phyloP scores from a whole-genome alignment of 2,888 invertebrate species.

The Clistopyga incitator region DNA sequence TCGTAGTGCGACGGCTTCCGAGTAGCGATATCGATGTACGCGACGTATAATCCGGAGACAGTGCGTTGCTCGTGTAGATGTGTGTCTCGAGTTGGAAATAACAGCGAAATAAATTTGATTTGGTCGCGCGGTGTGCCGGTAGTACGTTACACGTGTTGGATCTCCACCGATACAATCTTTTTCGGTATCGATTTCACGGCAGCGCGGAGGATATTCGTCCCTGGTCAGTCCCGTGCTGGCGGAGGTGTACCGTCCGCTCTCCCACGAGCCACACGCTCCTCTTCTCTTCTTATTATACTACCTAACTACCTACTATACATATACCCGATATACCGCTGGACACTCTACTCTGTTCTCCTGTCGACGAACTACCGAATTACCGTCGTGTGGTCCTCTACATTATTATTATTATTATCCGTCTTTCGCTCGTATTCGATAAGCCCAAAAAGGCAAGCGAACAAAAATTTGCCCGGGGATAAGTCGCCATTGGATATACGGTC shows the following conservation, averaged over 20 bases:
- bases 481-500: not conserved
- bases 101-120: slow-evolving; percentile 81
- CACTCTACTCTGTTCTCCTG: slow-evolving; percentile 53
- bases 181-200: slow-evolving; percentile 83
- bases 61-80: not conserved
- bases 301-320: slow-evolving; percentile 48
- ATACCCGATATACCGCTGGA: slow-evolving; percentile 37
- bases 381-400: slow-evolving; percentile 30
- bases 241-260: slow-evolving; percentile 50
- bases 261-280: slow-evolving; percentile 58
- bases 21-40: not conserved
- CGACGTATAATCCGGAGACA: not conserved
- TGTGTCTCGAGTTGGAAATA: slow-evolving; percentile 72
- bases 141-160: slow-evolving; percentile 84
- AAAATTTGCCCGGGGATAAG: not conserved
- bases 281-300: slow-evolving; percentile 61
- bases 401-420: slow-evolving; percentile 20
- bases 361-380: slow-evolving; percentile 61
- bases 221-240: slow-evolving; percentile 8
- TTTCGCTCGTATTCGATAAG: slow-evolving; percentile 12
- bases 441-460: no score
- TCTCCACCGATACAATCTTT: slow-evolving; percentile 80
- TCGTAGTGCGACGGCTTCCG: not conserved
- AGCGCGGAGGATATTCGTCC: slow-evolving; percentile 71
- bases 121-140: slow-evolving; percentile 76